A percentile compares a stretch with the other conserved stretches of the same genome.
Conservation (phyloP, 2,113 vertebrate species). For the Anoura caudifer region DNA sequence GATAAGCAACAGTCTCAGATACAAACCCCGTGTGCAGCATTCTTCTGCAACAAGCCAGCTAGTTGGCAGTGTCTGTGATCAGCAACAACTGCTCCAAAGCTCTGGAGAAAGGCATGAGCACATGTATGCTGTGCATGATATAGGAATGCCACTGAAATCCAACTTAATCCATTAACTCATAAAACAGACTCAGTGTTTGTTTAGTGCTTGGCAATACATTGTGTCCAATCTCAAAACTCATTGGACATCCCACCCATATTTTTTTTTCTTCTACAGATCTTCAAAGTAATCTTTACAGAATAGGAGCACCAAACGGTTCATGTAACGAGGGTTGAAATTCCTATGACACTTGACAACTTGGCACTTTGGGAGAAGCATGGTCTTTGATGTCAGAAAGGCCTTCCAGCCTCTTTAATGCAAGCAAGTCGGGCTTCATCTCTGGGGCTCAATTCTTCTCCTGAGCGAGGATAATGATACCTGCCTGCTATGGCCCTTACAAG, state of each 20-base stretch:
- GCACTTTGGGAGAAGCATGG: neutral
- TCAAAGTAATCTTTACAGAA: conserved; percentile 48
- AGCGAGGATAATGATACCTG: neutral
- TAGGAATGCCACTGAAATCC: conserved; percentile 51
- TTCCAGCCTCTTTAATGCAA: conserved; percentile 19
- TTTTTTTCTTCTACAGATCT: neutral
- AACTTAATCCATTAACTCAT: conserved; percentile 67
- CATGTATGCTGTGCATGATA: conserved; percentile 5
- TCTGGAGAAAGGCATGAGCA: conserved; percentile 17
- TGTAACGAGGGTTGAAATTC: conserved; percentile 31
- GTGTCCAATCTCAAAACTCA: conserved; percentile 68
- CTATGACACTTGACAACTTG: conserved; percentile 19
- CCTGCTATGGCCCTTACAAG: neutral
- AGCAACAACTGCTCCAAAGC: conserved; percentile 48
- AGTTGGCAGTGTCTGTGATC: conserved; percentile 59
- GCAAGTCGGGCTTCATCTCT: neutral
- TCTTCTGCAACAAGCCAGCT: conserved; percentile 15
- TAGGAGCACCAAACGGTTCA: neutral
- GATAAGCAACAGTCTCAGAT: conserved; percentile 25
- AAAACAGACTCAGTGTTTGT: conserved; percentile 66
- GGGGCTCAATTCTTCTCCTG: neutral
- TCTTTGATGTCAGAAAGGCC: conserved; percentile 38
- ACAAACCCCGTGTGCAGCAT: neutral
- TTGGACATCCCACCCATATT: conserved; percentile 55
- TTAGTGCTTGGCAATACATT: conserved; percentile 66